Conservation (phyloP, 2,888 invertebrate species). For the Lamellibrachia satsuma region DNA sequence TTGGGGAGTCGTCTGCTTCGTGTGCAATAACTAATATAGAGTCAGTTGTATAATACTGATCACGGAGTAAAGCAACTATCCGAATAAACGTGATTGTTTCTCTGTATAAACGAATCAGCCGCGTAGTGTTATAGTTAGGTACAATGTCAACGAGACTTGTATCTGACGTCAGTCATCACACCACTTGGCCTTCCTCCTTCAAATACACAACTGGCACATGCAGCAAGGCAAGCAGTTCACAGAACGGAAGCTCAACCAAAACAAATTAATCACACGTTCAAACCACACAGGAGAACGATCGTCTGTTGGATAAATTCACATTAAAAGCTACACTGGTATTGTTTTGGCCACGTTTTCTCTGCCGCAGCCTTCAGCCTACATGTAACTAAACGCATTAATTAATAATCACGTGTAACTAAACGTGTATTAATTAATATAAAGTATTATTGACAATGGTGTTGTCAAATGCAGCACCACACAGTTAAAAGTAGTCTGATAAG, state of each 20-base stretch:
- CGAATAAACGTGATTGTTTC: too few relatives aligned
- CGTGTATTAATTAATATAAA: neutral
- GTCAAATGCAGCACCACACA: neutral
- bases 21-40: too few relatives aligned
- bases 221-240: neutral
- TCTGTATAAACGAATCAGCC: too few relatives aligned
- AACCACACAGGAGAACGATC: neutral
- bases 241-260: neutral
- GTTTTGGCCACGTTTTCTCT: neutral
- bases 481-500: neutral
- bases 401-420: neutral
- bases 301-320: neutral
- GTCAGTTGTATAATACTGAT: too few relatives aligned
- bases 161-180: neutral
- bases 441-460: neutral
- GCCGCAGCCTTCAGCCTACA: neutral
- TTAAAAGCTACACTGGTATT: neutral
- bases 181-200: neutral
- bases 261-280: neutral
- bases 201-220: neutral
- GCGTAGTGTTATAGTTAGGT: too few relatives aligned
- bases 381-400: neutral
- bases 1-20: too few relatives aligned
- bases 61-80: too few relatives aligned
- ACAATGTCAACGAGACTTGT: neutral